These are phyloP conservation scores for Shinisaurus crocodilurus DNA, from an alignment of 2,113 vertebrate species.

Conservation along the genomic window DNA sequence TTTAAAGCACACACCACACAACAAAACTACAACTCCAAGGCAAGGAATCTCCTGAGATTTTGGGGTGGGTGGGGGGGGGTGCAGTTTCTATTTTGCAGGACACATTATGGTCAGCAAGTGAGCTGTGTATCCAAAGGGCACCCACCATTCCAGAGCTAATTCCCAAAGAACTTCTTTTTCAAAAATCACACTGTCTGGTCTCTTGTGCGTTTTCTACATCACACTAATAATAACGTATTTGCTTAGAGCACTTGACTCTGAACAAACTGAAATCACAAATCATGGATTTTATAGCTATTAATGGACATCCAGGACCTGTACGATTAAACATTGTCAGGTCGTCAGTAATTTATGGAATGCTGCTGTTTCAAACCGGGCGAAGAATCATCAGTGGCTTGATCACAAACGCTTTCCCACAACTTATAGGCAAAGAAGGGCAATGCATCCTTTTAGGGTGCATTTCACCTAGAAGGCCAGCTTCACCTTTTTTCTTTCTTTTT, in stretches of 20 bases:
- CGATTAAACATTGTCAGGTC: constrained; percentile 69
- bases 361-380: constrained; percentile 44
- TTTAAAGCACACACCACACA: background rate
- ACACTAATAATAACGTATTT: constrained; percentile 68
- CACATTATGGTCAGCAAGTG: constrained; percentile 49
- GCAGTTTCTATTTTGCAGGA: constrained; percentile 21
- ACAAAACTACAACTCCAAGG: constrained; percentile 25
- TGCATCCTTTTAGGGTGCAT: constrained; percentile 53
- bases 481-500: too few species aligned
- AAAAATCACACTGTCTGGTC: constrained; percentile 67
- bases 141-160: constrained; percentile 57
- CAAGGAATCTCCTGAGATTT: background rate
- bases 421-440: constrained; percentile 53
- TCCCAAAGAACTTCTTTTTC: constrained; percentile 58
- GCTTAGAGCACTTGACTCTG: constrained; percentile 72
- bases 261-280: constrained; percentile 68
- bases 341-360: constrained; percentile 56
- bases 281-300: constrained; percentile 65
- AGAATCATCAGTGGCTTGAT: constrained; percentile 57
- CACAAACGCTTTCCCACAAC: constrained; percentile 57
- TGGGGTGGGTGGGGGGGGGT: background rate
- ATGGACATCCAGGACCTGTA: constrained; percentile 51
- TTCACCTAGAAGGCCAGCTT: constrained; percentile 38
- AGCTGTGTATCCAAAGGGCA: constrained; percentile 47
- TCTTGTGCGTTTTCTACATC: constrained; percentile 67